A percentile compares a stretch with the other conserved stretches of the same genome.
These are phyloP conservation scores for Noturus placidus DNA, from an alignment of 2,113 vertebrate species.

Conservation along the genomic window DNA sequence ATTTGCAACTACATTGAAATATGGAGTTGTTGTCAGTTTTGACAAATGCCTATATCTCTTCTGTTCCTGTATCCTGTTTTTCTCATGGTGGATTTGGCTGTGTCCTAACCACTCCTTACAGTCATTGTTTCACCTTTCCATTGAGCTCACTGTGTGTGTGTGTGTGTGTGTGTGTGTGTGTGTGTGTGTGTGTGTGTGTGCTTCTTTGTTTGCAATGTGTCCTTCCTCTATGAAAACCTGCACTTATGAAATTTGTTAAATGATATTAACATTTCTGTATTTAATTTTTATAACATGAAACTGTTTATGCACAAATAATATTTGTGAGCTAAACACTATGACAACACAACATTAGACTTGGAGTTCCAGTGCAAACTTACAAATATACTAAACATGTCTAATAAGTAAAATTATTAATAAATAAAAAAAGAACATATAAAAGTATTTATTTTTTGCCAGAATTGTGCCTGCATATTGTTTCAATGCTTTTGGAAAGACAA, in stretches of 20 bases:
- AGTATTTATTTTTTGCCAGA: not conserved
- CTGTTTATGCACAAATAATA: not conserved
- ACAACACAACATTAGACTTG: not conserved
- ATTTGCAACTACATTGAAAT: not conserved
- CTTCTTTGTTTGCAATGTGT: not conserved
- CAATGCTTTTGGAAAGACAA: not conserved
- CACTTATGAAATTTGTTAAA: not conserved
- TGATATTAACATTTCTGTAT: not conserved
- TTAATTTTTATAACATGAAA: not conserved
- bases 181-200: not conserved
- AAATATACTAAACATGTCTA: not conserved
- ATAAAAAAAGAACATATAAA: not conserved
- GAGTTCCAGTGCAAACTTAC: not conserved
- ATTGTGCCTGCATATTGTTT: not conserved
- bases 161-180: conserved; percentile 8
- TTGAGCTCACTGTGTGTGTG: not conserved
- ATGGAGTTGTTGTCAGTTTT: not conserved
- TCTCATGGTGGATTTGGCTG: not conserved
- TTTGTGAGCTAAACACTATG: not conserved
- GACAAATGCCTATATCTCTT: not conserved
- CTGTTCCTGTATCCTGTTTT: conserved; percentile 7
- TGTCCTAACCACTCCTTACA: not conserved
- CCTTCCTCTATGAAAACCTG: not conserved
- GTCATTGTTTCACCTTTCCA: conserved; percentile 10
- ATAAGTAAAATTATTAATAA: not conserved